A percentile compares a stretch with the other conserved stretches of the same genome.
phyloP scores from a whole-genome alignment of 2,797 vertebrate genomes.

The Fistularia tabacaria region DNA sequence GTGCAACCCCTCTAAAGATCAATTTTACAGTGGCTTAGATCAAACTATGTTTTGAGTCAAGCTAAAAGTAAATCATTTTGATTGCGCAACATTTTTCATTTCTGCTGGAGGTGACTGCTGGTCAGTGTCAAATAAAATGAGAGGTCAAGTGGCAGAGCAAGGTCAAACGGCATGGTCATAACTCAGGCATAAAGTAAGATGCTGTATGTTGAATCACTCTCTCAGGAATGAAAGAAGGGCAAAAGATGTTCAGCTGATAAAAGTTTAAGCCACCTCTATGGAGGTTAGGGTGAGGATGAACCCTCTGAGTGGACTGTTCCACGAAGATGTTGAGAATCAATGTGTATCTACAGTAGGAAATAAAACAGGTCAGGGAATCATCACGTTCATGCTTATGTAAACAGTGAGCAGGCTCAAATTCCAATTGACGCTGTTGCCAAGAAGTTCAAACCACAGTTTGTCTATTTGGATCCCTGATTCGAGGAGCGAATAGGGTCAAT shows the following conservation, averaged over 20 bases:
- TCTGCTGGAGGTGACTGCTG: conserved; percentile 33
- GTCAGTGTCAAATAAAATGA: conserved; percentile 50
- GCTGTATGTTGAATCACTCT: conserved; percentile 29
- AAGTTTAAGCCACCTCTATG: too few relatives aligned
- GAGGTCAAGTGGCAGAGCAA: conserved; percentile 61
- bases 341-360: too few relatives aligned
- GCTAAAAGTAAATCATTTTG: conserved; percentile 63
- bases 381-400: too few relatives aligned
- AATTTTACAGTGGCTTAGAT: conserved; percentile 48
- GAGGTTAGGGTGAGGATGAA: too few relatives aligned
- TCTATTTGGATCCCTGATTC: too few relatives aligned
- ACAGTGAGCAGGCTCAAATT: too few relatives aligned
- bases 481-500: too few relatives aligned
- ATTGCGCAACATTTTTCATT: conserved; percentile 60
- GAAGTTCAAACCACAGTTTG: too few relatives aligned
- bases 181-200: conserved; percentile 58
- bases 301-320: too few relatives aligned
- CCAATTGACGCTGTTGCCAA: too few relatives aligned
- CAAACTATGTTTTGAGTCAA: conserved; percentile 47
- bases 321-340: too few relatives aligned
- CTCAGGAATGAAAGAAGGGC: conserved; percentile 1
- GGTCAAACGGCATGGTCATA: conserved; percentile 57
- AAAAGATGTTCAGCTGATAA: neutral
- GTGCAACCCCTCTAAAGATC: conserved; percentile 42
- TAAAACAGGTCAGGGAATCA: too few relatives aligned